Conservation (phyloP, 2,888 invertebrate species). For the Melangyna quadrimaculata region DNA sequence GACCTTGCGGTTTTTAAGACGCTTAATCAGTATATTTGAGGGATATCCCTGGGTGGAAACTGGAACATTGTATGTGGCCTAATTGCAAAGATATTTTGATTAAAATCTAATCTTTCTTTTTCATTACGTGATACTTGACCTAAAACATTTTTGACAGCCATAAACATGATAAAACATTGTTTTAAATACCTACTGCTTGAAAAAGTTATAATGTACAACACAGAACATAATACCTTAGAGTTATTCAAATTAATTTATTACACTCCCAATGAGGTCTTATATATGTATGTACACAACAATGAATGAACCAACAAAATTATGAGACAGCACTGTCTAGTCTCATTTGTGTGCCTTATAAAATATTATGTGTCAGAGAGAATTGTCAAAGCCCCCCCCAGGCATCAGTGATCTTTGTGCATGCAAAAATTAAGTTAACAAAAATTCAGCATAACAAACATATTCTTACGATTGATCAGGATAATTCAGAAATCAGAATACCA, state of each 20-base stretch:
- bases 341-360: background rate
- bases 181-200: background rate
- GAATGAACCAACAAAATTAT: background rate
- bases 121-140: background rate
- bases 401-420: background rate
- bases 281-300: background rate
- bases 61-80: too few relatives aligned
- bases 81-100: too few relatives aligned
- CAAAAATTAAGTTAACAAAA: slow-evolving; percentile 12
- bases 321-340: slow-evolving; percentile 2
- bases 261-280: background rate
- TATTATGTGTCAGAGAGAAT: background rate
- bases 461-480: slow-evolving; percentile 8
- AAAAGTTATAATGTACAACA: background rate
- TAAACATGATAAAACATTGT: background rate
- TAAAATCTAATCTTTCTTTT: too few relatives aligned
- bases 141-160: background rate
- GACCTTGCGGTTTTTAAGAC: too few relatives aligned
- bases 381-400: background rate
- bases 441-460: background rate
- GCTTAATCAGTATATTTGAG: too few relatives aligned
- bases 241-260: slow-evolving; percentile 5
- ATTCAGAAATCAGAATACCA: background rate
- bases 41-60: too few relatives aligned
- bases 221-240: too few relatives aligned